Evolutionary conservation across 2,888 invertebrate species (phyloP), one percentile per base, ranked within the genome.

Genomic region (Prosapia bicincta): DNA sequence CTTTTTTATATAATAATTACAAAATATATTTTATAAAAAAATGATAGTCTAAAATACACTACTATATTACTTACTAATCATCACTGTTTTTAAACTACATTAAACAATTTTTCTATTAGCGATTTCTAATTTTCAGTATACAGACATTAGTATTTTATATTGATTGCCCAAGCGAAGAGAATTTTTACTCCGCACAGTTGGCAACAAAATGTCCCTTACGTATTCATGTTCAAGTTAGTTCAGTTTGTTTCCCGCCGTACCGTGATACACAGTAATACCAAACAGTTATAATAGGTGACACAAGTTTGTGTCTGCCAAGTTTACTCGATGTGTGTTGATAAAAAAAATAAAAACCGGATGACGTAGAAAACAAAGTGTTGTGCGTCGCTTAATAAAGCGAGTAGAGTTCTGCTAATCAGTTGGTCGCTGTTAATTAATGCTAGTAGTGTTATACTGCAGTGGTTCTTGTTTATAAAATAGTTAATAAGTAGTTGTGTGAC

Each of bases 121-220:
- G n/a, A n/a, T n/a, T n/a, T n/a, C n/a, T n/a, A n/a, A n/a, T n/a
- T n/a, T n/a, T n/a, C n/a, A n/a, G n/a, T n/a, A n/a, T n/a, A n/a
- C n/a, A n/a, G n/a, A n/a, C n/a, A n/a, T n/a, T 54, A 20, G n/a
- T 20, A 54, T 54, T 54, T 54, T 20, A 20, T 20, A 54, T 54
- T 9, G 54, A 54, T 54, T 54, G 54, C 20, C 20, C 13, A 20
- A n/a, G 5, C 20, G 3, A 10, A n/a, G 54, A 54, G 54, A 54
- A 54, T 54, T 54, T 54, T 54, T 20, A 54, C 54, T 54, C 54
- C 54, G 54, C 54, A 54, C n/a, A 54, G 54, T 54, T 54, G 54
- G 54, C 54, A 54, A 54, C 54, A 54, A n/a, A 54, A 54, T 54
- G 54, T 54, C 54, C 54, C 54, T 54, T 54, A 54, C 54, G 54